Conservation (phyloP, 2,888 invertebrate species). For the Melanargia galathea region DNA sequence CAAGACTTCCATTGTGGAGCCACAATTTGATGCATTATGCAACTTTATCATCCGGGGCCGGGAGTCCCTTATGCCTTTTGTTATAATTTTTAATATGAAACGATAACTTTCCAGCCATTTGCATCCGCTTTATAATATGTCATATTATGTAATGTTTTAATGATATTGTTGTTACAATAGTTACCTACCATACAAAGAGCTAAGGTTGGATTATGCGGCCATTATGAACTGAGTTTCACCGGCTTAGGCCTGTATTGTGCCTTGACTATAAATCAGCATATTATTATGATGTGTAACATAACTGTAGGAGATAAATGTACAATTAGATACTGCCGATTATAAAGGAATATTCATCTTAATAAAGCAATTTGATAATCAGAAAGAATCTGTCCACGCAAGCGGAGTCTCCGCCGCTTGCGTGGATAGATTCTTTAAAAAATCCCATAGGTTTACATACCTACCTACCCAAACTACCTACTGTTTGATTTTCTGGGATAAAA, state of each 20-base stretch:
- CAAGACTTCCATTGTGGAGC: constrained; percentile 5
- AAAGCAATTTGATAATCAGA: too few species aligned
- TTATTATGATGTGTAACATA: not conserved
- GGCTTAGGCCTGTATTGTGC: constrained; percentile 27
- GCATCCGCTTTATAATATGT: constrained; percentile 35
- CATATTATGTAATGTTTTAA: constrained; percentile 36
- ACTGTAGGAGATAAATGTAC: constrained; percentile 9
- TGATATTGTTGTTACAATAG: constrained; percentile 27
- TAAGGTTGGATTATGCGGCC: constrained; percentile 35
- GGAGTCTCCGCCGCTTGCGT: too few species aligned
- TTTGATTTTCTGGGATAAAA: too few species aligned
- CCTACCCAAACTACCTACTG: too few species aligned
- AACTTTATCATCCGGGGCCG: constrained; percentile 18
- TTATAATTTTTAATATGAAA: constrained; percentile 34
- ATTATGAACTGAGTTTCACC: constrained; percentile 33
- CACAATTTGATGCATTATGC: constrained; percentile 8
- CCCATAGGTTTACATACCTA: too few species aligned
- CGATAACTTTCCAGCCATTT: constrained; percentile 40
- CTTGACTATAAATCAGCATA: constrained; percentile 33
- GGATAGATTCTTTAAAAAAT: too few species aligned
- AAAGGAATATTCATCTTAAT: too few species aligned
- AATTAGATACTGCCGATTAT: constrained; percentile 6
- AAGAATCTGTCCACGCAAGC: too few species aligned
- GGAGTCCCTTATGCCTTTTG: constrained; percentile 24
- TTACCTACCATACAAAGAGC: constrained; percentile 32